Evolutionary conservation across 2,888 invertebrate genomes (phyloP), one percentile per base, ranked within the genome.

Genomic region (Neuroscelio doddi): DNA sequence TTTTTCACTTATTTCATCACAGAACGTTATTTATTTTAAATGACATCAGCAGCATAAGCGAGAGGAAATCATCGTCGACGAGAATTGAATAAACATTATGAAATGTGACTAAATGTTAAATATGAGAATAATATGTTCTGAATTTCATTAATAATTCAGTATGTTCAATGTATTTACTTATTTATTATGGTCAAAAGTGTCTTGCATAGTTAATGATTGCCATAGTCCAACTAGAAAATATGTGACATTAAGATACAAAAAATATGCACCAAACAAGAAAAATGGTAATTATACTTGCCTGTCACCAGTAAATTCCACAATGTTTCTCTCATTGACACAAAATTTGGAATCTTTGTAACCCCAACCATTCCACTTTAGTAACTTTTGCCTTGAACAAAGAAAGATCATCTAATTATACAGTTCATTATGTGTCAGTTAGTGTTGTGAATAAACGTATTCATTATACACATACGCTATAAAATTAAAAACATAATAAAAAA

Each of bases 311-410:
- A 99, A 97, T 66, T 89, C 88, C 42, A 94, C 88, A n/a, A 89
- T 85, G 2, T 87, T 86, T 64, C 89, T 88, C 56, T 91, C 86
- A 72, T 90, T 88, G 3, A 93, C 81, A 47, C 88, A 85, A 85
- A 99, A 98, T 85, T 90, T 90, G 0, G 97, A 95, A 85, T 98
- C 98, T 70, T 92, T 93, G 87, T 98, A 99, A n/a, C 99, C 99
- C 99, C 99, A 99, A 15, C 99, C 99, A 86, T 98, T 97, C 98
- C 98, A 98, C 87, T 97, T 98, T 46, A 98, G 86, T 27, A 95
- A 85, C 50, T 96, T 93, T 85, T 97, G 95, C 77, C 97, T 97
- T 68, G 27, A 72, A 64, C 63, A 21, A 1, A 12, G 10, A 46
- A 24, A 46, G 34, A 32, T 46, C 1, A 9, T 12, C 10, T 24